Evolutionary conservation across 1,140 invertebrate species (phyloP), one percentile per base, ranked within the genome.

Genomic region (Mactra quadrangularis): DNA sequence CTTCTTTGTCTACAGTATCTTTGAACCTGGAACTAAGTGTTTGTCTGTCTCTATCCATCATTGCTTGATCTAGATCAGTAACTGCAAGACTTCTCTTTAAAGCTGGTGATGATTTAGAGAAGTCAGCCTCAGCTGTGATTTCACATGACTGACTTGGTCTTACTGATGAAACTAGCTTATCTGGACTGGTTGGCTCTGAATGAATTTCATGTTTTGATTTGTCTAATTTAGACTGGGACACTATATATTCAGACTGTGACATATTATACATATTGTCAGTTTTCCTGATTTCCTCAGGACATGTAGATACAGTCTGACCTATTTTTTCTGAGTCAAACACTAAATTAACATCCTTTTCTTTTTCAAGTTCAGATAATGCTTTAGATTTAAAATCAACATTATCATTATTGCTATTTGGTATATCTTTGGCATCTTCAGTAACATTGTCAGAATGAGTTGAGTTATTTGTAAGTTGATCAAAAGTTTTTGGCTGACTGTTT

Each of bases 1-100:
- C 38, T 59, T n/a, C 29, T 22, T 70, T 6, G 52, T 74, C 70
- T 47, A 50, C 59, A 66, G 68, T 52, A 29, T 84, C 81, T 64
- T 74, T 78, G 60, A 86, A 86, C 9, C 83, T 47, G 9, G 83
- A 59, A 15, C 71, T 70, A n/a, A 88, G 62, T 33, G 86, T 87
- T 59, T 78, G 66, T 52, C 89, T 75, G 64, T 90, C 89, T 38
- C 79, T 74, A 52, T 91, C 83, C 55, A 83, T 84, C 86, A 90
- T 90, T n/a, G 89, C 89, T 76, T 89, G 72, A 78, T 88, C 87
- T n/a, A 89, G 77, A 64, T 87, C 88, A 17, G 87, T 89, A 19
- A 89, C 87, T 13, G 50, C 84, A 31, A 82, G 57, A 19, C 72
- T 85, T 50, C 83, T 52, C 45, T 82, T 86, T 29, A 87, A 41